A percentile compares a stretch with the other conserved stretches of the same genome.
phyloP scores from a whole-genome alignment of 1,140 invertebrate genomes.

The Procambarus virginalis region DNA sequence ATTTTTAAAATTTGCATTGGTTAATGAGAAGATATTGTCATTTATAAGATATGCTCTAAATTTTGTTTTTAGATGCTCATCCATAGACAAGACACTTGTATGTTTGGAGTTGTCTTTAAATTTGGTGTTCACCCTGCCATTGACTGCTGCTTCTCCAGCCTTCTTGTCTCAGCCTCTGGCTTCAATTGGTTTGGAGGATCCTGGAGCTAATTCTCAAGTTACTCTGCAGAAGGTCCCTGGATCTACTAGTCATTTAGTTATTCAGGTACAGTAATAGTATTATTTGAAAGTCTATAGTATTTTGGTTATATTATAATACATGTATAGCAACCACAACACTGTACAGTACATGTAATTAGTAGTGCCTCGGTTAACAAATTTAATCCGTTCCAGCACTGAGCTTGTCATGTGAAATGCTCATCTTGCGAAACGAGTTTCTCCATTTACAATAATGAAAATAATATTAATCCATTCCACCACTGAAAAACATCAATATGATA shows the following conservation, averaged over 20 bases:
- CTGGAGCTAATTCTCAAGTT: slow-evolving; percentile 26
- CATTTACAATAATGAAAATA: no score
- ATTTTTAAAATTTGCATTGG: no score
- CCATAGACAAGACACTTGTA: slow-evolving; percentile 41
- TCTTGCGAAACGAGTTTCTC: no score
- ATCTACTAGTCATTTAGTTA: slow-evolving; percentile 40
- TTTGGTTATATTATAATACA: no score
- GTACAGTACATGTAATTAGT: neutral
- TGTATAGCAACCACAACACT: neutral
- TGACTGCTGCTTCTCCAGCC: slow-evolving; percentile 32
- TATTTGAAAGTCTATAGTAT: no score
- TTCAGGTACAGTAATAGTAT: slow-evolving; percentile 37
- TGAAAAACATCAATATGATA: no score
- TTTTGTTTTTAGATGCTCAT: slow-evolving; percentile 29
- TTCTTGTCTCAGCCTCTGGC: slow-evolving; percentile 52
- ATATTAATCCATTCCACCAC: no score
- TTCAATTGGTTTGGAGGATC: slow-evolving; percentile 45
- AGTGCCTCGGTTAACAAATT: no score
- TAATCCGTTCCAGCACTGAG: no score
- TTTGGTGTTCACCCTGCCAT: slow-evolving; percentile 39
- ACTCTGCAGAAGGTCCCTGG: slow-evolving; percentile 39
- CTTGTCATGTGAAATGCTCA: no score
- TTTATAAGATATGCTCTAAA: neutral
- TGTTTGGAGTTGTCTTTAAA: slow-evolving; percentile 57
- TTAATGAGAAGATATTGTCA: no score